Percentiles rank a stretch among this genome's conserved stretches.
phyloP scores from a whole-genome alignment of 2,797 vertebrate species.

The Mormyrus proboscirostris region DNA sequence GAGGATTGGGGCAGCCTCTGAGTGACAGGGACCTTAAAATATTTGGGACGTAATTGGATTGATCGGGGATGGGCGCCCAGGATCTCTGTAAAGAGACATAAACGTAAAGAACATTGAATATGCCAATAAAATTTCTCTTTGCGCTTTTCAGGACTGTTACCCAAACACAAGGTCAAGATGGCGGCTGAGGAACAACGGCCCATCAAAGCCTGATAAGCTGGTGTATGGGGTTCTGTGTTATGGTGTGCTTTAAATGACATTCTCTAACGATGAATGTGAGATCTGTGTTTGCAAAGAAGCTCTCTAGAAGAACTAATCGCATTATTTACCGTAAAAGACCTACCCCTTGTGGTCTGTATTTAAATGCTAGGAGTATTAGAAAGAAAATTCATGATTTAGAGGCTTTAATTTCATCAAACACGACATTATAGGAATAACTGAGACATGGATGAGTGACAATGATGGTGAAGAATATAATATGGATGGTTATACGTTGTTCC shows the following conservation, averaged over 20 bases:
- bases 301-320: background rate
- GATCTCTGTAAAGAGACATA: background rate
- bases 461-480: too few species aligned
- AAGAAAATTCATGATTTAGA: too few species aligned
- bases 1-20: background rate
- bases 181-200: background rate
- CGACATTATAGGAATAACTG: too few species aligned
- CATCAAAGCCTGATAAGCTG: background rate
- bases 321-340: background rate
- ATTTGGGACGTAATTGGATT: background rate
- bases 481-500: too few species aligned
- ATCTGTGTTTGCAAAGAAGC: background rate
- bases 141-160: background rate
- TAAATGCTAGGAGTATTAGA: too few species aligned
- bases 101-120: background rate
- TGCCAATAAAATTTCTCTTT: background rate
- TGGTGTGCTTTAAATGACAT: background rate
- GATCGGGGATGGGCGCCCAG: background rate
- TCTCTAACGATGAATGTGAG: background rate
- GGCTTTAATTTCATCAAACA: too few species aligned
- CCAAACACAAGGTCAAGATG: background rate
- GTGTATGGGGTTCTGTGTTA: background rate
- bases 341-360: too few species aligned
- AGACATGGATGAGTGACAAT: too few species aligned
- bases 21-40: background rate